Evolutionary conservation across 2,888 invertebrate genomes (phyloP).

Genomic region (Rhingia campestris): DNA sequence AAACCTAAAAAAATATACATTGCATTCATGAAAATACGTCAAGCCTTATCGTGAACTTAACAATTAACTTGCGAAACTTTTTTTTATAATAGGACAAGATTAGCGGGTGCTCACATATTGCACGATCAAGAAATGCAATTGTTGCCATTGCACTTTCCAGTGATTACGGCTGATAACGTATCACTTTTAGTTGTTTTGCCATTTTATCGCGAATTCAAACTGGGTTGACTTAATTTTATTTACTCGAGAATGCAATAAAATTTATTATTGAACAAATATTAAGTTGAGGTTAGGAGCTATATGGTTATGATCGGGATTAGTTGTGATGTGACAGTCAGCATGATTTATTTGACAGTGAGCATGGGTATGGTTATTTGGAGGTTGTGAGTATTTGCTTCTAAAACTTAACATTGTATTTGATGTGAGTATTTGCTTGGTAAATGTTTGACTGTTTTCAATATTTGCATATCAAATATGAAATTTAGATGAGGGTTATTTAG

Average conservation of each 20-base stretch:
- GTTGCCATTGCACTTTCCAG: constrained; percentile 28
- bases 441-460: not conserved
- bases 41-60: constrained; percentile 19
- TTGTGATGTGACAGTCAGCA: not conserved
- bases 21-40: not conserved
- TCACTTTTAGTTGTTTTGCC: constrained; percentile 40
- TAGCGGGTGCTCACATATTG: constrained; percentile 4
- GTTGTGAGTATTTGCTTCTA: not conserved
- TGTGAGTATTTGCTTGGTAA: not conserved
- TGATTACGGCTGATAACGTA: constrained; percentile 47
- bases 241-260: constrained; percentile 18
- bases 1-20: constrained; percentile 5
- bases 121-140: not conserved
- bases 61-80: constrained; percentile 37
- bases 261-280: constrained; percentile 6
- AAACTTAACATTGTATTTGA: not conserved
- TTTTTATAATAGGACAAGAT: constrained; percentile 13
- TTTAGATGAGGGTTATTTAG: too few species aligned
- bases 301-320: constrained; percentile 5
- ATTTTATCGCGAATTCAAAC: constrained; percentile 46
- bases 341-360: not conserved
- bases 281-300: constrained; percentile 6
- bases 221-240: constrained; percentile 52
- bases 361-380: not conserved
- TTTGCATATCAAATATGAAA: not conserved